Percentiles rank a stretch among this genome's conserved stretches.
phyloP scores from a whole-genome alignment of 2,797 vertebrate species.

The Scomberomorus guttatus region DNA sequence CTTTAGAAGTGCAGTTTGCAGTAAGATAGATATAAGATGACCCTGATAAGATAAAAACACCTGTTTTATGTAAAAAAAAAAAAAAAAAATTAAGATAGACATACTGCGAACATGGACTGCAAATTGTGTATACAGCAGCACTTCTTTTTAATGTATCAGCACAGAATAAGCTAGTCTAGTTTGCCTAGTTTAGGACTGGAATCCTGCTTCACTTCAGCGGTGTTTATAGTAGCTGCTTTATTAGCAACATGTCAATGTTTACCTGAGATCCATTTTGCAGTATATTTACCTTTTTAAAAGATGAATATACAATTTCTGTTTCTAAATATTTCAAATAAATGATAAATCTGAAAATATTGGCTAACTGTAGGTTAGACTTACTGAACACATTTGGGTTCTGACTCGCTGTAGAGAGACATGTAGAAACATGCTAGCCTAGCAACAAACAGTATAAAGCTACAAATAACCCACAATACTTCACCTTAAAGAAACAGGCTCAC shows the following conservation, averaged over 20 bases:
- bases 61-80: not conserved
- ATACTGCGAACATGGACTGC: not conserved
- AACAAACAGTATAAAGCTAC: constrained; percentile 6
- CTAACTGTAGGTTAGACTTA: not conserved
- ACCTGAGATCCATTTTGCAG: not conserved
- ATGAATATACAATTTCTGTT: not conserved
- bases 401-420: not conserved
- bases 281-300: not conserved
- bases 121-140: not conserved
- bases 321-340: not conserved
- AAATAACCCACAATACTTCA: not conserved
- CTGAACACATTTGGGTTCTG: not conserved
- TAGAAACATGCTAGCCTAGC: not conserved
- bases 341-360: too few species aligned
- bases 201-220: not conserved
- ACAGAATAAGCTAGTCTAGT: not conserved
- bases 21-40: constrained; percentile 1
- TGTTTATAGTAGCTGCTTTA: not conserved
- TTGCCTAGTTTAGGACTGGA: not conserved
- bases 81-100: constrained; percentile 1
- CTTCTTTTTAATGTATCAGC: not conserved
- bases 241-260: too few species aligned
- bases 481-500: not conserved
- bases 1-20: not conserved
- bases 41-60: constrained; percentile 11